Evolutionary conservation across 2,113 vertebrate genomes (phyloP), one percentile per base, ranked within the genome.

Genomic region (Entosphenus tridentatus): DNA sequence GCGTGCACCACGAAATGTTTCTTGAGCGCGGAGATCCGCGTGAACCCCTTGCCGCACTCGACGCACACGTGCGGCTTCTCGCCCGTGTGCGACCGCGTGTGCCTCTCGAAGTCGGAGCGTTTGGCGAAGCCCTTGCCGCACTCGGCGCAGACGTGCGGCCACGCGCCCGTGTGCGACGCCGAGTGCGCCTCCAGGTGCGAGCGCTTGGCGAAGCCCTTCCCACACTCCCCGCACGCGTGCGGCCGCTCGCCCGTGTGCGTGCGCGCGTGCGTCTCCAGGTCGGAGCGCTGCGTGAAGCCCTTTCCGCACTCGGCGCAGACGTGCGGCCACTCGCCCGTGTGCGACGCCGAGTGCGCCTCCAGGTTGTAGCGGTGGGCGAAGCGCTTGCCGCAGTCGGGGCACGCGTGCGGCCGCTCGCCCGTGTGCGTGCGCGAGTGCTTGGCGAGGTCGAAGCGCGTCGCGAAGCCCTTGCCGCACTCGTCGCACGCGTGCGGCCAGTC

Each of bases 221-320:
- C 58, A 3, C 58, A 62, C 13, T 14, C 58, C 13, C 13, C 13
- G 10, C 72, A 72, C 5, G 11, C 67, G 3, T 68, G 57, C 2
- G 72, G 72, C 11, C 57, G 65, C 8, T 57, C 55, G 14, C 70
- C 72, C 9, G 69, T 56, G 12, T 72, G 72, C 8, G 17, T 62
- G 2, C 39, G 2, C 16, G 68, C 67, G 14, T 72, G 72, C 57
- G n/a, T 68, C 11, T 18, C 55, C 11, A 72, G 69, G 69, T 68
- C 57, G 57, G 62, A 62, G 11, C 57, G 2, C 2, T 12, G 8
- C 11, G 18, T 18, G 17, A 72, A 72, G 10, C 17, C 57, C 21
- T 68, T 70, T 3, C 18, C 57, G 10, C 72, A 72, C 3, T 18
- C 18, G 10, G 56, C 55, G 13, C 72, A 72, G 7, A 17, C 69